phyloP scores from a whole-genome alignment of 2,888 invertebrate genomes.

The Odontomyia ornata region DNA sequence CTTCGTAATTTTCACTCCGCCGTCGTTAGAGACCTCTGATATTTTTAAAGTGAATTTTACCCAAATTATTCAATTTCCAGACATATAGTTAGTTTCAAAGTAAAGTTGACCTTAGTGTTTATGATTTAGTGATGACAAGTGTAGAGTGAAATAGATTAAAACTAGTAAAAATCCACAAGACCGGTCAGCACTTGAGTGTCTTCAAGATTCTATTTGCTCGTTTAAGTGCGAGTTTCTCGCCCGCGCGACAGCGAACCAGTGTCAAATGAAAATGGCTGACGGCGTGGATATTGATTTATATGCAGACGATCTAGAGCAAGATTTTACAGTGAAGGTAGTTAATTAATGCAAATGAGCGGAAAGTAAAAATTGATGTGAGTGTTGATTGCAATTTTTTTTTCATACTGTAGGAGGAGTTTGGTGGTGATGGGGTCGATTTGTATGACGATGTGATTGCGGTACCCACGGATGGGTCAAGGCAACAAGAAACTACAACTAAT shows the following conservation, averaged over 20 bases:
- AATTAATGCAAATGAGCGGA: background rate
- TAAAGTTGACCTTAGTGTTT: background rate
- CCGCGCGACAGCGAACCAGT: constrained; percentile 7
- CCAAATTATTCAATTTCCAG: background rate
- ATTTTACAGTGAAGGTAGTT: constrained; percentile 76
- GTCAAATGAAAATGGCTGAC: constrained; percentile 80
- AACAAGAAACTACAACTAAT: constrained; percentile 69
- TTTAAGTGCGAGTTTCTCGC: background rate
- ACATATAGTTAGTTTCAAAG: constrained; percentile 4
- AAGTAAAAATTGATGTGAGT: background rate
- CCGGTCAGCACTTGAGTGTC: constrained; percentile 35
- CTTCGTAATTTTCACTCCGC: background rate
- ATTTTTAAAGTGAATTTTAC: constrained; percentile 14
- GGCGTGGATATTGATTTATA: constrained; percentile 96
- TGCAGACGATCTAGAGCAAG: constrained; percentile 95
- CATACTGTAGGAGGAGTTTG: constrained; percentile 61
- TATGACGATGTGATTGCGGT: constrained; percentile 95
- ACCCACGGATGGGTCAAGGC: constrained; percentile 66
- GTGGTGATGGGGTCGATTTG: constrained; percentile 82
- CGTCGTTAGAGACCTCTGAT: background rate
- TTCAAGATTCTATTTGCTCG: background rate
- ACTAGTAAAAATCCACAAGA: background rate
- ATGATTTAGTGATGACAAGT: constrained; percentile 28
- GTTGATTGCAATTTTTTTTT: background rate
- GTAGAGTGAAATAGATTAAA: background rate